Conservation (phyloP, 2,797 vertebrate genomes). For the Sebastes steindachneri region DNA sequence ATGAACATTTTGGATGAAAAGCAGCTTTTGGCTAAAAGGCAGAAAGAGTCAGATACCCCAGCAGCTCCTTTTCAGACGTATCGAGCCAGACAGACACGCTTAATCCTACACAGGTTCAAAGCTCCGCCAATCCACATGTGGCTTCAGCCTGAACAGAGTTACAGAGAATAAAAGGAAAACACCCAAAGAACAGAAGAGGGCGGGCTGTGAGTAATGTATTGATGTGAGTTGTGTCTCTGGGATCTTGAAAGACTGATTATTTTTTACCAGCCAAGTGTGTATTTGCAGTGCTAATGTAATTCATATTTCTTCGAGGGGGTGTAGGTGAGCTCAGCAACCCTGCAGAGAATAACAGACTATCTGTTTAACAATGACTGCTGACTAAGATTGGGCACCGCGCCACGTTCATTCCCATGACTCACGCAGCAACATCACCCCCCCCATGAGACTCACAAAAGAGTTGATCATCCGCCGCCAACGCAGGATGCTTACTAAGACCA, state of each 20-base stretch:
- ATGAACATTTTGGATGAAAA: conserved; percentile 15
- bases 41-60: conserved; percentile 24
- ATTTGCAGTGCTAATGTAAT: conserved; percentile 20
- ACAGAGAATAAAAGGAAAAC: conserved; percentile 51
- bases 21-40: background rate
- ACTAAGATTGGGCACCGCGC: conserved; percentile 16
- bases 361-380: conserved; percentile 21
- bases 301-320: conserved; percentile 49
- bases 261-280: conserved; percentile 36
- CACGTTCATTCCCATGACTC: conserved; percentile 42
- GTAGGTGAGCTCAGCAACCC: conserved; percentile 35
- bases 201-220: conserved; percentile 47
- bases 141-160: conserved; percentile 77
- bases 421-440: background rate
- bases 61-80: conserved; percentile 52
- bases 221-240: conserved; percentile 40
- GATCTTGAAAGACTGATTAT: conserved; percentile 30
- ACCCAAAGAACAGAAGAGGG: conserved; percentile 44
- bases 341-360: background rate
- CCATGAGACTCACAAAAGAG: conserved; percentile 4
- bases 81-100: conserved; percentile 71
- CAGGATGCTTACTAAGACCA: conserved; percentile 29
- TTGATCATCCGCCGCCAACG: conserved; percentile 23
- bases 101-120: conserved; percentile 79
- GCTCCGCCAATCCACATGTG: conserved; percentile 75